Conservation (phyloP, 1,140 invertebrate species). For the Nasonia longicornis region DNA sequence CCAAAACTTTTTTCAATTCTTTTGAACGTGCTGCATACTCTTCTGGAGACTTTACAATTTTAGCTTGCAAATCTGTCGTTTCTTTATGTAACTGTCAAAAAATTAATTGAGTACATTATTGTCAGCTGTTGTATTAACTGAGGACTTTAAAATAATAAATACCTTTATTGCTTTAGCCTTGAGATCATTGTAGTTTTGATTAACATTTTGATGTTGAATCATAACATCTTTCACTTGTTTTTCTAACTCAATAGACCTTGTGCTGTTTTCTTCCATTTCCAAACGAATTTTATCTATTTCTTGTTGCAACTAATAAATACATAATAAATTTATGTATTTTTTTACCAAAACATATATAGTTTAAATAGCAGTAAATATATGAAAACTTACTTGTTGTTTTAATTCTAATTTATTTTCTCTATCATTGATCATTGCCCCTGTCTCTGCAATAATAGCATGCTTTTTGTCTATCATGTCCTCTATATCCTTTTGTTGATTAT, state of each 20-base stretch:
- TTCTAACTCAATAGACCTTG: constrained; percentile 33
- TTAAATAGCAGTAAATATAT: not conserved
- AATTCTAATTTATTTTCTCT: constrained; percentile 48
- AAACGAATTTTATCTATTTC: constrained; percentile 50
- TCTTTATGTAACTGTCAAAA: constrained; percentile 49
- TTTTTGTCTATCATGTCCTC: constrained; percentile 49
- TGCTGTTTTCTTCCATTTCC: constrained; percentile 38
- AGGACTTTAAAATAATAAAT: constrained; percentile 5
- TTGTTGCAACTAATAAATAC: constrained; percentile 39
- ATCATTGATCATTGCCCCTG: constrained; percentile 44
- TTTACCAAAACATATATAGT: not conserved
- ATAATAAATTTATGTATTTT: constrained; percentile 1
- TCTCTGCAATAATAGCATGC: constrained; percentile 42
- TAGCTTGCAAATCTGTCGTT: constrained; percentile 51
- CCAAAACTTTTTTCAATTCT: constrained; percentile 50
- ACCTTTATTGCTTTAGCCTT: constrained; percentile 45
- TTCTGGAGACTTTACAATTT: constrained; percentile 56
- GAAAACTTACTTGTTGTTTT: constrained; percentile 36
- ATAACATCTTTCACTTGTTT: constrained; percentile 29
- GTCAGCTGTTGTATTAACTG: not conserved
- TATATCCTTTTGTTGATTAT: constrained; percentile 41
- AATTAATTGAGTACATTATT: constrained; percentile 3
- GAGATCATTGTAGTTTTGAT: constrained; percentile 34
- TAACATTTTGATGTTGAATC: constrained; percentile 28
- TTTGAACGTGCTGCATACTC: constrained; percentile 47